phyloP scores from a whole-genome alignment of 2,113 vertebrate genomes.

The Rattus norvegicus region DNA sequence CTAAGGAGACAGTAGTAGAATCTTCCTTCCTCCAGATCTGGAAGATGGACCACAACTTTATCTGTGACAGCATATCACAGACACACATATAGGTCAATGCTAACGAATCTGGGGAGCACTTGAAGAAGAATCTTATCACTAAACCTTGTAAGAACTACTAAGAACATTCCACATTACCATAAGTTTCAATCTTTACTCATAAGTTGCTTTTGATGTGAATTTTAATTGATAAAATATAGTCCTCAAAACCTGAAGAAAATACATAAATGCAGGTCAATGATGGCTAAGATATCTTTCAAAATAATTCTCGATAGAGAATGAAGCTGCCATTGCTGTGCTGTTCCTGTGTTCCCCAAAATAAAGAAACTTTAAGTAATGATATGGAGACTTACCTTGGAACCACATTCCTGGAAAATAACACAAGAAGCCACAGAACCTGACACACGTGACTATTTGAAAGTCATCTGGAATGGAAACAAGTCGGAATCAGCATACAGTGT shows the following conservation, averaged over 20 bases:
- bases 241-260: slow-evolving; percentile 36
- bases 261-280: background rate
- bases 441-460: slow-evolving; percentile 61
- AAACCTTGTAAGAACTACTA: background rate
- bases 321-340: background rate
- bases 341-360: background rate
- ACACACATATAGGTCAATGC: background rate
- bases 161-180: background rate
- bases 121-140: background rate
- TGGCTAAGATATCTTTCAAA: background rate
- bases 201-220: background rate
- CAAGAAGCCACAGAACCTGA: slow-evolving; percentile 48
- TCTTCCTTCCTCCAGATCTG: slow-evolving; percentile 32
- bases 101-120: background rate
- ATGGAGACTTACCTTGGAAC: background rate
- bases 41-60: background rate
- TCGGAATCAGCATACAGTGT: slow-evolving; percentile 60
- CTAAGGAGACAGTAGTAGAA: slow-evolving; percentile 37
- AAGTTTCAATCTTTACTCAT: background rate
- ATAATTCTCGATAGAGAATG: slow-evolving; percentile 1
- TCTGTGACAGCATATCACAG: background rate
- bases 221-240: slow-evolving; percentile 50
- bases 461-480: slow-evolving; percentile 70
- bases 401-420: background rate
- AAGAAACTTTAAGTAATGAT: slow-evolving; percentile 35